These are phyloP conservation scores for Microcebus tavaratra DNA, from an alignment of 2,113 vertebrate species.

Conservation along the genomic window DNA sequence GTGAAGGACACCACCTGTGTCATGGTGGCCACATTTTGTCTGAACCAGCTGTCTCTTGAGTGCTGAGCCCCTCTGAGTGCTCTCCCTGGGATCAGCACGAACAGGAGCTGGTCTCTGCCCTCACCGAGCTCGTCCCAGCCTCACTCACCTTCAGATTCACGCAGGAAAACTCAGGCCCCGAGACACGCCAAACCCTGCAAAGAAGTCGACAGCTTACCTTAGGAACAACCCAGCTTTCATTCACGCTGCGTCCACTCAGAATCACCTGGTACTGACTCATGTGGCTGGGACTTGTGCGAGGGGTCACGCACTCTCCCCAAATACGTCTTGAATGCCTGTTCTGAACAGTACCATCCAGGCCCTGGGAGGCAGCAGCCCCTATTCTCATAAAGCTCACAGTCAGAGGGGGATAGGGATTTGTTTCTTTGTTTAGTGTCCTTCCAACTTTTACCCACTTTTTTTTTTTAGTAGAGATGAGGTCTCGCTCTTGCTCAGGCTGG, in stretches of 20 bases:
- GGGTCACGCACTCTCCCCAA: background rate
- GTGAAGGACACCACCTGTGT: background rate
- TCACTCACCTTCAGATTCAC: background rate
- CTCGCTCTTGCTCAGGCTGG: too few relatives aligned
- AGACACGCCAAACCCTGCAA: background rate
- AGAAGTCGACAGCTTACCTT: background rate
- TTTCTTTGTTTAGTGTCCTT: too few relatives aligned
- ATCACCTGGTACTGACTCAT: background rate
- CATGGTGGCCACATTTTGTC: background rate
- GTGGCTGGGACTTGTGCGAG: background rate
- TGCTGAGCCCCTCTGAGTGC: background rate
- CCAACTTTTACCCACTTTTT: too few relatives aligned
- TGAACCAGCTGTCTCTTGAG: background rate
- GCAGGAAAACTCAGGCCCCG: background rate
- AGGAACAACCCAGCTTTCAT: background rate
- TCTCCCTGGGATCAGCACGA: too few relatives aligned
- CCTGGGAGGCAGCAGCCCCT: background rate
- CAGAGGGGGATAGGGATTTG: background rate
- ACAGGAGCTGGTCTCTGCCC: background rate
- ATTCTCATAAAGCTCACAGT: background rate
- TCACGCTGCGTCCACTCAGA: background rate
- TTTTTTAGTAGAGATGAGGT: too few relatives aligned
- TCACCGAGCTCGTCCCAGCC: fast-evolving
- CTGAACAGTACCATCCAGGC: background rate
- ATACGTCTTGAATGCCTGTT: fast-evolving